These are phyloP conservation scores for Smutsia gigantea DNA, from an alignment of 2,797 vertebrate genomes.

Conservation along the genomic window DNA sequence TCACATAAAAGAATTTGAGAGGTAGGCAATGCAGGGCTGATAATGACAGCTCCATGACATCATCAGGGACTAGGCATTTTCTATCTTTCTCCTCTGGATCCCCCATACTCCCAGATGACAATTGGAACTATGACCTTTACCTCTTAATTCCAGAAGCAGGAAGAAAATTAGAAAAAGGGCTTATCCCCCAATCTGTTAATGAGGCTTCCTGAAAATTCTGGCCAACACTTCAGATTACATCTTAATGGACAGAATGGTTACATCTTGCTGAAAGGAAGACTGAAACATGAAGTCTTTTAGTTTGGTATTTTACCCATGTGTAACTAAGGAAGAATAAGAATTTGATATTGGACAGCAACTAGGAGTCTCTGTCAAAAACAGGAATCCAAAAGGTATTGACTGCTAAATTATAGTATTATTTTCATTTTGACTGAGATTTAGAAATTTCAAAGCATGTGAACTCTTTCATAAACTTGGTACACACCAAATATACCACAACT, in stretches of 20 bases:
- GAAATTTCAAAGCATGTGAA: slow-evolving; percentile 36
- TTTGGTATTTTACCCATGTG: background rate
- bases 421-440: slow-evolving; percentile 50
- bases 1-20: slow-evolving; percentile 7
- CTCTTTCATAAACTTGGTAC: background rate
- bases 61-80: background rate
- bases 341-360: background rate
- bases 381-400: slow-evolving; percentile 3
- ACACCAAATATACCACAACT: slow-evolving; percentile 31
- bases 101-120: background rate
- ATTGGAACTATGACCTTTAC: background rate
- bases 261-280: slow-evolving; percentile 31
- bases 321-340: slow-evolving; percentile 46
- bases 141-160: slow-evolving; percentile 49
- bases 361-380: slow-evolving; percentile 30
- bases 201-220: background rate
- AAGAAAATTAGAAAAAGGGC: background rate
- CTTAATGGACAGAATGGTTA: background rate
- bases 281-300: slow-evolving; percentile 28
- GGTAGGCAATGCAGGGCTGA: background rate
- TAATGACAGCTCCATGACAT: background rate
- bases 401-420: slow-evolving; percentile 22
- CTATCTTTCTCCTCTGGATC: slow-evolving; percentile 13
- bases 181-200: background rate
- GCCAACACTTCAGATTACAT: background rate